Conservation (phyloP, 2,113 vertebrate species). For the Prochilodus magdalenae region DNA sequence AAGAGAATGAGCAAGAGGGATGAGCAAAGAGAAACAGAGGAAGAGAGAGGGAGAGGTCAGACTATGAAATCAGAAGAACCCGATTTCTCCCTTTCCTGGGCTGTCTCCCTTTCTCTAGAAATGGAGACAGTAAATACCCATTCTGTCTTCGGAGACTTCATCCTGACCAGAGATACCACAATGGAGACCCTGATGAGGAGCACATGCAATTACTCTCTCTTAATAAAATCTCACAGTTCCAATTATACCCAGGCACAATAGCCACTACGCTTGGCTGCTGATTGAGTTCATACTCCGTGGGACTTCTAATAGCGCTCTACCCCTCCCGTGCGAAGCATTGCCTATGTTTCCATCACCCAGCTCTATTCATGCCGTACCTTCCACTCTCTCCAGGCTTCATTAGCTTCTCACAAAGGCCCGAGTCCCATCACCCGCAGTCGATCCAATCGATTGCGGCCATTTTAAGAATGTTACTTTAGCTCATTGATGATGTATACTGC, state of each 20-base stretch:
- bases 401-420: conserved; percentile 32
- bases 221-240: conserved; percentile 84
- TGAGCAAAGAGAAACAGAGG: conserved; percentile 23
- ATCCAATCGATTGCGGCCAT: conserved; percentile 63
- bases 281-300: conserved; percentile 78
- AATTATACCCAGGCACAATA: conserved; percentile 78
- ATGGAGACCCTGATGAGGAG: conserved; percentile 78
- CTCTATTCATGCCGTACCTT: conserved; percentile 45
- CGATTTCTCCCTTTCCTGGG: background rate
- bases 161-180: conserved; percentile 74
- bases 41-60: conserved; percentile 58
- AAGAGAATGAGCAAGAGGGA: conserved; percentile 20
- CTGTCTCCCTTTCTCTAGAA: conserved; percentile 18
- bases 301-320: conserved; percentile 68
- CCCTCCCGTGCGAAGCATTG: conserved; percentile 42
- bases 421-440: conserved; percentile 51
- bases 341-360: conserved; percentile 32
- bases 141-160: conserved; percentile 69
- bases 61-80: conserved; percentile 50
- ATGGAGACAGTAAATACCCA: conserved; percentile 75
- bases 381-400: conserved; percentile 46
- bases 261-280: conserved; percentile 71
- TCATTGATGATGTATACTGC: conserved; percentile 42
- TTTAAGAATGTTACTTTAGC: conserved; percentile 57
- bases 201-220: conserved; percentile 81